Conservation (phyloP, 2,888 invertebrate species). For the Pseudococcus longispinus region DNA sequence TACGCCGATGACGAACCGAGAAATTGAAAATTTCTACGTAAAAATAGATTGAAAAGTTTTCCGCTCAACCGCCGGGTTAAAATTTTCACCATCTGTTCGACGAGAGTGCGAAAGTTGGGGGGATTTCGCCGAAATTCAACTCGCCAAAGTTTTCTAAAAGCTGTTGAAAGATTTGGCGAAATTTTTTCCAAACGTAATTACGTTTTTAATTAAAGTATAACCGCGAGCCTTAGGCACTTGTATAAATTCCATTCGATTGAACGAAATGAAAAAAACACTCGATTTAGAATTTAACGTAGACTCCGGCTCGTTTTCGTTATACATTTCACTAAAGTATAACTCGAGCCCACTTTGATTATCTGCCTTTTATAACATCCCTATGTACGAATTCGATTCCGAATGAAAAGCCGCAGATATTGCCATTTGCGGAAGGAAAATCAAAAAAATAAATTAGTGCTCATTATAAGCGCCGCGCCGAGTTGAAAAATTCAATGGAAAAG, state of each 20-base stretch:
- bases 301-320: neutral
- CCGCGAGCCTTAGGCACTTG: neutral
- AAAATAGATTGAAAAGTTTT: neutral
- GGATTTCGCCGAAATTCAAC: neutral
- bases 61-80: neutral
- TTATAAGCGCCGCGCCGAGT: constrained; percentile 18
- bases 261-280: constrained; percentile 10
- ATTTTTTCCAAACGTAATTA: neutral
- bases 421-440: constrained; percentile 24
- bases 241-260: constrained; percentile 6
- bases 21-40: neutral
- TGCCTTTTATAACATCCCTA: neutral
- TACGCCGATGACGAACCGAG: neutral
- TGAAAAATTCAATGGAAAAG: neutral
- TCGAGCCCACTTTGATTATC: constrained; percentile 18
- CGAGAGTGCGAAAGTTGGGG: neutral
- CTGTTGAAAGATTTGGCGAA: neutral
- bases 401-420: constrained; percentile 33
- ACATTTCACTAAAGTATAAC: neutral
- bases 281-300: constrained; percentile 20
- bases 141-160: neutral
- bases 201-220: constrained; percentile 29
- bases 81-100: neutral
- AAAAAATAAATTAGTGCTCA: constrained; percentile 37
- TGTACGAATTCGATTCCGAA: neutral